Conservation (phyloP, 2,888 invertebrate genomes). For the Halocaridina rubra region DNA sequence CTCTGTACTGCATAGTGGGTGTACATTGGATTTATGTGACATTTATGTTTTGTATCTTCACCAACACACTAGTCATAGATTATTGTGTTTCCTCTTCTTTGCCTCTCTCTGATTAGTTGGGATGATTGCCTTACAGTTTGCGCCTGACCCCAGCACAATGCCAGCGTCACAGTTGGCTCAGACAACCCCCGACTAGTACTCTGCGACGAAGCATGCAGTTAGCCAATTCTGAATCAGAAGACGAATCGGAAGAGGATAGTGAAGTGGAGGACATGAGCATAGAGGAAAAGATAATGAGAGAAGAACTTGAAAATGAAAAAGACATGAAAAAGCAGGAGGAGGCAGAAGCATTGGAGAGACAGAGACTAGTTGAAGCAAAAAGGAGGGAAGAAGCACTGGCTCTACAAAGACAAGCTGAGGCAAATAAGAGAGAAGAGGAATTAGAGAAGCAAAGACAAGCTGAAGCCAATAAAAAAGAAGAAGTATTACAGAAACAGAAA, state of each 20-base stretch:
- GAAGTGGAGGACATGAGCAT: slow-evolving; percentile 2
- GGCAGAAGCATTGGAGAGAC: neutral
- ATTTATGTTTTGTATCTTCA: too few species aligned
- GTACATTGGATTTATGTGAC: too few species aligned
- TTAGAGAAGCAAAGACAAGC: neutral
- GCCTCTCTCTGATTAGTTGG: neutral
- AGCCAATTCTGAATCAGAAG: slow-evolving; percentile 8
- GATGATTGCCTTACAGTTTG: slow-evolving; percentile 43
- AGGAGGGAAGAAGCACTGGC: neutral
- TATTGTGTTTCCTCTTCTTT: too few species aligned
- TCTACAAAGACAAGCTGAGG: neutral
- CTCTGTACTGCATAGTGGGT: too few species aligned
- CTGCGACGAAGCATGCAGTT: neutral
- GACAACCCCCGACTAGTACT: neutral
- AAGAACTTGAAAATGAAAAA: neutral
- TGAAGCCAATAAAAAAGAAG: neutral
- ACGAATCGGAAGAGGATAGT: slow-evolving; percentile 17
- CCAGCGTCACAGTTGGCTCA: slow-evolving; percentile 49
- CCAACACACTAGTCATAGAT: too few species aligned
- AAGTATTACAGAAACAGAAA: neutral
- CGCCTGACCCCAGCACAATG: slow-evolving; percentile 62
- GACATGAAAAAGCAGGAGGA: neutral
- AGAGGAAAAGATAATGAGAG: slow-evolving; percentile 7
- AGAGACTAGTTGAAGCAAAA: neutral
- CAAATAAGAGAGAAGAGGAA: slow-evolving; percentile 1